These are phyloP conservation scores for Pseudanteris insignis DNA, from an alignment of 2,888 invertebrate species.

Conservation along the genomic window DNA sequence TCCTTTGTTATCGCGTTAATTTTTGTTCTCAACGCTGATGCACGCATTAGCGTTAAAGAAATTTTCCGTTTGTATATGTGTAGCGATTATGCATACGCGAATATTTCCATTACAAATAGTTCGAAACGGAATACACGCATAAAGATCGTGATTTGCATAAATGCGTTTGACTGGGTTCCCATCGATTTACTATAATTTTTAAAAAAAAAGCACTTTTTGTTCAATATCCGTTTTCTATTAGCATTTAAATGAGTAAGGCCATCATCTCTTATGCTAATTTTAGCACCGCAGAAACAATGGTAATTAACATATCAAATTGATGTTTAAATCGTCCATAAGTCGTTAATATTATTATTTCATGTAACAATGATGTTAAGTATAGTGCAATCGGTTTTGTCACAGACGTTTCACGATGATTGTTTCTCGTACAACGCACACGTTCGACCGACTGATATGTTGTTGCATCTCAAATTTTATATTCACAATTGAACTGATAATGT, in stretches of 20 bases:
- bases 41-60: slow-evolving; percentile 39
- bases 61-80: slow-evolving; percentile 41
- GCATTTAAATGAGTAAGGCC: slow-evolving; percentile 34
- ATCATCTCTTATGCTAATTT: slow-evolving; percentile 38
- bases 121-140: slow-evolving; percentile 18
- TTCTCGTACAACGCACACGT: no score
- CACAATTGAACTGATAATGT: no score
- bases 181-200: no score
- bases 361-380: slow-evolving; percentile 33
- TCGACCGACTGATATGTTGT: no score
- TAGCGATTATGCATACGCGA: slow-evolving; percentile 31
- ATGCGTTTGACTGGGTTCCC: no score
- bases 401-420: slow-evolving; percentile 7
- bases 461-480: no score
- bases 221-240: slow-evolving; percentile 22
- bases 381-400: slow-evolving; percentile 8
- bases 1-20: slow-evolving; percentile 39
- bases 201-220: slow-evolving; percentile 35
- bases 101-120: slow-evolving; percentile 41
- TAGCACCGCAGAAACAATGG: slow-evolving; percentile 32
- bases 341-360: slow-evolving; percentile 36
- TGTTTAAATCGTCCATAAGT: slow-evolving; percentile 35
- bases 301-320: slow-evolving; percentile 43
- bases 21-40: slow-evolving; percentile 34
- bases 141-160: slow-evolving; percentile 27